Evolutionary conservation across 2,797 vertebrate species (phyloP), one percentile per base, ranked within the genome.

Genomic region (Coranthus polyacanthus): DNA sequence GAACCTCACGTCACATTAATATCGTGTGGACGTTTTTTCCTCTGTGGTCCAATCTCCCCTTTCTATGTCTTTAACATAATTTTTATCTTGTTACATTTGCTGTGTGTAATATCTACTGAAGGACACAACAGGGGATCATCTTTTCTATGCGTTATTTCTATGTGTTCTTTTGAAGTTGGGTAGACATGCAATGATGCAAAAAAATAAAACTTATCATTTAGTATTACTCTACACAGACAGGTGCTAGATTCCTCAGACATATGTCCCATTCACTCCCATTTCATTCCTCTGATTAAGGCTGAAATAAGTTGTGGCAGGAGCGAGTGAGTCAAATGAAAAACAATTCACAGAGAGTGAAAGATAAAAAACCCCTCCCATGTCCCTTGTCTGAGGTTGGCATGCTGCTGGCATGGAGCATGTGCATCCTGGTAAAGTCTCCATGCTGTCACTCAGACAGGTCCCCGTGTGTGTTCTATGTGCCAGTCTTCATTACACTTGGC

Each of bases 401-500:
- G 38, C 76, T 43, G 81, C 78, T 90, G 91, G 90, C 88, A 91
- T 20, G 4, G 86, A 85, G 82, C 81, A 75, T 78, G 83, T 85
- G 89, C 87, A 81, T 86, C 88, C 92, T 91, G 92, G 89, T 94
- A 89, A 89, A 94, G 81, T 94, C 94, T 93, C 84, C 38, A 20
- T 76, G 93, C 93, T 96, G 95, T 96, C 96, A 97, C 92, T 91
- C 70, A 58, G 63, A 47, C 39, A 34, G 75, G 90, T 92, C 94
- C 95, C 94, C 75, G 93, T 94, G 96, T 95, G 94, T 94, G 92
- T 87, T 91, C 92, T 77, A 9, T 83, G 85, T 93, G 94, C 89
- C 93, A 94, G 91, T 94, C 95, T 96, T 98, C 95, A 98, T 99
- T 98, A 97, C 95, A 95, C 93, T 94, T 97, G 97, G 97, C 97